Percentiles rank a stretch among this genome's conserved stretches.
Evolutionary conservation across 2,113 vertebrate genomes (phyloP).

Genomic region (Machaerirhynchus nigripectus): DNA sequence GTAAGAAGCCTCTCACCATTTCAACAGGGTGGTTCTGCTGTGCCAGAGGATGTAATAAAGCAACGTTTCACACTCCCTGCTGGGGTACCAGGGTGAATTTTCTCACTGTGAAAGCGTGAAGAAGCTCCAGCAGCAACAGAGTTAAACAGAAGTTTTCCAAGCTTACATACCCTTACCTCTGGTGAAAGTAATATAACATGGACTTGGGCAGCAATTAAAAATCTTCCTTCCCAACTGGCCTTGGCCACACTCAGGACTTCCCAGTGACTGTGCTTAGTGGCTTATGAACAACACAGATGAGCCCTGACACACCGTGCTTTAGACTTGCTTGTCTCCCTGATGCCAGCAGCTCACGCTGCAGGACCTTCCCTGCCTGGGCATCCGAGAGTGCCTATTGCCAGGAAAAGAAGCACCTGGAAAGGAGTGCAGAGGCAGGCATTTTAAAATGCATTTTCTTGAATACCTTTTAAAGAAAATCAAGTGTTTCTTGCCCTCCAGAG

Average conservation of each 20-base stretch:
- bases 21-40: background rate
- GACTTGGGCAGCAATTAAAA: background rate
- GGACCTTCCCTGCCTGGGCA: background rate
- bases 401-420: background rate
- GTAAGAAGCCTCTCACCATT: too few relatives aligned
- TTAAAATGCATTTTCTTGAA: background rate
- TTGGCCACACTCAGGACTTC: background rate
- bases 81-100: background rate
- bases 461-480: background rate
- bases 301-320: rapidly evolving
- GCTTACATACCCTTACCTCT: background rate
- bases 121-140: background rate
- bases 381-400: rapidly evolving
- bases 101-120: background rate
- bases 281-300: background rate
- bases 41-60: background rate
- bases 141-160: background rate
- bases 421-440: background rate
- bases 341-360: background rate
- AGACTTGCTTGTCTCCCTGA: background rate
- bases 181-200: background rate
- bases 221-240: background rate
- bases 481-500: background rate
- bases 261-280: background rate
- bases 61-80: background rate